Percentiles rank a stretch among this genome's conserved stretches.
Conservation (phyloP, 1,140 invertebrate species). For the Charaxes varanes region DNA sequence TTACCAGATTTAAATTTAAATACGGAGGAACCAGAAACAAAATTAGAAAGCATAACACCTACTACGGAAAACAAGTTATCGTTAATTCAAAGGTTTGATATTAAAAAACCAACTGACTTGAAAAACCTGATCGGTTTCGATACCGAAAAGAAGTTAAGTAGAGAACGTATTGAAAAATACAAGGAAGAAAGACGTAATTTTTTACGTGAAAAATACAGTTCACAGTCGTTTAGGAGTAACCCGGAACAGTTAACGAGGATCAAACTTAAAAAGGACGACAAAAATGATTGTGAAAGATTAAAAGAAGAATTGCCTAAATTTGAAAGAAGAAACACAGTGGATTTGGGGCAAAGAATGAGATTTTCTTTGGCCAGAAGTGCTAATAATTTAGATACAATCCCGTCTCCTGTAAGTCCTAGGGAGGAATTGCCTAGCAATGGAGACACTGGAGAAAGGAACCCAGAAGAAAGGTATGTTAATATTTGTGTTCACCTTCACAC, state of each 20-base stretch:
- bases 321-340: conserved; percentile 66
- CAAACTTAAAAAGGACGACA: conserved; percentile 55
- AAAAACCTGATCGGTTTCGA: conserved; percentile 72
- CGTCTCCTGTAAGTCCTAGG: conserved; percentile 41
- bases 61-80: conserved; percentile 77
- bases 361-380: conserved; percentile 54
- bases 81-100: conserved; percentile 71
- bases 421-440: conserved; percentile 18
- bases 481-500: too few species aligned
- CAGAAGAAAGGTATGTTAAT: conserved; percentile 27
- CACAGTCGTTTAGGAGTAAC: conserved; percentile 84
- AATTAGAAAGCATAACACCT: conserved; percentile 65
- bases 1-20: conserved; percentile 74
- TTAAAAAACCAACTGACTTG: conserved; percentile 43
- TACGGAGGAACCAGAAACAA: conserved; percentile 42
- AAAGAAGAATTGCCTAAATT: conserved; percentile 55
- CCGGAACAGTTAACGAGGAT: conserved; percentile 53
- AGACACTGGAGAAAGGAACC: conserved; percentile 17
- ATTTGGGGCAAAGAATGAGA: conserved; percentile 64
- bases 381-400: conserved; percentile 52
- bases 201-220: conserved; percentile 89
- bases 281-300: conserved; percentile 42
- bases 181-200: conserved; percentile 93
- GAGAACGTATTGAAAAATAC: conserved; percentile 91
- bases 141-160: conserved; percentile 75